Evolutionary conservation across 1,140 invertebrate species (phyloP).

Genomic region (Sinella curviseta): DNA sequence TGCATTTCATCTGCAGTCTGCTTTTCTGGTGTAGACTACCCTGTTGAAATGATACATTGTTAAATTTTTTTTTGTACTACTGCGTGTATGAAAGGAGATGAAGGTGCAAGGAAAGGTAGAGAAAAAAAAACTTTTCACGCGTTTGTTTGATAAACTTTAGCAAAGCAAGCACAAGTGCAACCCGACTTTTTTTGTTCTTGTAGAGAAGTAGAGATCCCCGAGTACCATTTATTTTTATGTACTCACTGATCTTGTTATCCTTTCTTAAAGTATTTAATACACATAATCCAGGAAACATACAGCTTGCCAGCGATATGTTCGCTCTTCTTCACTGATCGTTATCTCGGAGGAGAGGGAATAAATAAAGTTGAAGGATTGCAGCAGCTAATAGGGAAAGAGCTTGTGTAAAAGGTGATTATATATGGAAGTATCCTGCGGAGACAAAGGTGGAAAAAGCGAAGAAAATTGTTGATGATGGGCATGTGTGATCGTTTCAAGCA

Average conservation of each 20-base stretch:
- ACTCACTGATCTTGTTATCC: not conserved
- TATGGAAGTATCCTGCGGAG: not conserved
- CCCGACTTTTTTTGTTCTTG: too few relatives aligned
- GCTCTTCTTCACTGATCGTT: slow-evolving; percentile 25
- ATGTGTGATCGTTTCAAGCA: too few relatives aligned
- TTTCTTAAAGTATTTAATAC: not conserved
- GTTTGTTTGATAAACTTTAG: not conserved
- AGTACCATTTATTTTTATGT: not conserved
- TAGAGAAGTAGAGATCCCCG: too few relatives aligned
- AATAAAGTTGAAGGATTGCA: not conserved
- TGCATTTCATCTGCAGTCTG: too few relatives aligned
- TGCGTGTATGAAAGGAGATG: not conserved
- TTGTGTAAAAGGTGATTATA: not conserved
- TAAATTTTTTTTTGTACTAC: too few relatives aligned
- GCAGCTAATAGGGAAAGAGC: not conserved
- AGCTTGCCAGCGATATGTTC: too few relatives aligned
- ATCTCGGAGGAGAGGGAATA: too few relatives aligned
- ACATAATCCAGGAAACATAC: not conserved
- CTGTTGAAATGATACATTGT: not conserved
- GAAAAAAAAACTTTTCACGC: too few relatives aligned
- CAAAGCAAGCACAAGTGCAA: too few relatives aligned
- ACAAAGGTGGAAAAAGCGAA: not conserved
- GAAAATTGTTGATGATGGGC: too few relatives aligned
- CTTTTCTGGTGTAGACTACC: not conserved
- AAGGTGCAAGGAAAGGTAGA: not conserved